Evolutionary conservation across 2,113 vertebrate species (phyloP).

Genomic region (Brachirus orientalis): DNA sequence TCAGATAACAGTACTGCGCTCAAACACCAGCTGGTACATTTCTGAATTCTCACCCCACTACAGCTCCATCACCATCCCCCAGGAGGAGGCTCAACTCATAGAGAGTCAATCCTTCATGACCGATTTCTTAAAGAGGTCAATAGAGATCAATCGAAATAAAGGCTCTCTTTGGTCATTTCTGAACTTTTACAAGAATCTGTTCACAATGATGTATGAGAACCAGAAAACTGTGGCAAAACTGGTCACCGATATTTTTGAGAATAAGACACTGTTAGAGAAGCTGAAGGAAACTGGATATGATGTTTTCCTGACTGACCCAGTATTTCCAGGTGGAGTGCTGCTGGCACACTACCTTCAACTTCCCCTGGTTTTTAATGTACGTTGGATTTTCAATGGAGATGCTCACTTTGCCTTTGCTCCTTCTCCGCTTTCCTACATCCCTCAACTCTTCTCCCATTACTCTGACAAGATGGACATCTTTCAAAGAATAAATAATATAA

Average conservation of each 20-base stretch:
- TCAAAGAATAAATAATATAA: conserved; percentile 65
- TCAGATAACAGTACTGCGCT: conserved; percentile 51
- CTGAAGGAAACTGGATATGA: conserved; percentile 62
- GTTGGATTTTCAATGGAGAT: conserved; percentile 68
- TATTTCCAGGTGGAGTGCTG: conserved; percentile 62
- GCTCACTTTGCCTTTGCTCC: conserved; percentile 67
- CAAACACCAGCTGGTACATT: conserved; percentile 65
- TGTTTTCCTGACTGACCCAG: conserved; percentile 70
- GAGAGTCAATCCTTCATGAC: conserved; percentile 63
- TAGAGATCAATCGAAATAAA: conserved; percentile 20
- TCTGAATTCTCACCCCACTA: conserved; percentile 57
- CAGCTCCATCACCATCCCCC: conserved; percentile 59
- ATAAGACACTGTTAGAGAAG: conserved; percentile 46
- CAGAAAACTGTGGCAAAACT: conserved; percentile 15
- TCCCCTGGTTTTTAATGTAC: conserved; percentile 72
- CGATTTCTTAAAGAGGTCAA: conserved; percentile 38
- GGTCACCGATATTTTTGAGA: conserved; percentile 59
- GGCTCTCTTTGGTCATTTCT: conserved; percentile 40
- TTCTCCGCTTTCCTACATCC: conserved; percentile 74
- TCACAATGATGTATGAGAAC: conserved; percentile 9
- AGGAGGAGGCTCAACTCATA: conserved; percentile 35
- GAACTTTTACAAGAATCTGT: conserved; percentile 50
- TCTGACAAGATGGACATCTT: conserved; percentile 68
- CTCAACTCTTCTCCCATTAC: conserved; percentile 39
- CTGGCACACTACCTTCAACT: conserved; percentile 72